These are phyloP conservation scores for Dipodomys spectabilis DNA, from an alignment of 2,113 vertebrate species.

Conservation along the genomic window DNA sequence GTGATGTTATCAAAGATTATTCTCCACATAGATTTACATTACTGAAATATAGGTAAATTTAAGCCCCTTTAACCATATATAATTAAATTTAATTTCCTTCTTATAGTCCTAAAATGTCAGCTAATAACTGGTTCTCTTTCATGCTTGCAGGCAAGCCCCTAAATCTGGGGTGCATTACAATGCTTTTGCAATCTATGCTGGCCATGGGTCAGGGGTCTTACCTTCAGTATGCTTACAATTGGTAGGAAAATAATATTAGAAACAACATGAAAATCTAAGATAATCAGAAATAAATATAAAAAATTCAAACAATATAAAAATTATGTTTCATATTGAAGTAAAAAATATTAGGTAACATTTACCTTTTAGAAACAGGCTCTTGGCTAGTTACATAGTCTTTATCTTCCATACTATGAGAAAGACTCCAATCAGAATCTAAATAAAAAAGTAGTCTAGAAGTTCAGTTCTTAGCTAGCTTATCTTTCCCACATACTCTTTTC, in stretches of 20 bases:
- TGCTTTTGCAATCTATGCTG: background rate
- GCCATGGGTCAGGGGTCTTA: background rate
- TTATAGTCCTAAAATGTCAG: background rate
- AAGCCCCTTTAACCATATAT: conserved; percentile 43
- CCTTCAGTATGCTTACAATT: conserved; percentile 3
- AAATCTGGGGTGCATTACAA: background rate
- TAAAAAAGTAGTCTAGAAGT: background rate
- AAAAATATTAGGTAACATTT: conserved; percentile 29
- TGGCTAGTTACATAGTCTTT: conserved; percentile 26
- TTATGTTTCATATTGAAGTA: conserved; percentile 44
- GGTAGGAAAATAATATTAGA: background rate
- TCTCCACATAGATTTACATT: conserved; percentile 43
- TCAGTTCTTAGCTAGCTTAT: background rate
- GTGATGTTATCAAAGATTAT: conserved; percentile 14
- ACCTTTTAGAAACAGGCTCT: background rate
- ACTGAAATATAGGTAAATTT: conserved; percentile 20
- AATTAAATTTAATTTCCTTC: conserved; percentile 36
- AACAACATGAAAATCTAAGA: background rate
- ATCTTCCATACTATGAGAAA: conserved; percentile 11
- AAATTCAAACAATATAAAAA: background rate
- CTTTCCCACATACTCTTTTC: background rate
- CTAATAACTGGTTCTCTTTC: background rate
- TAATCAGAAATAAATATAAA: background rate
- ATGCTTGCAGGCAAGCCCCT: rapidly evolving
- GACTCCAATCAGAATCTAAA: background rate